Base-by-base conservation (phyloP, 2,113 vertebrate genomes). In the Nestor notabilis region DNA sequence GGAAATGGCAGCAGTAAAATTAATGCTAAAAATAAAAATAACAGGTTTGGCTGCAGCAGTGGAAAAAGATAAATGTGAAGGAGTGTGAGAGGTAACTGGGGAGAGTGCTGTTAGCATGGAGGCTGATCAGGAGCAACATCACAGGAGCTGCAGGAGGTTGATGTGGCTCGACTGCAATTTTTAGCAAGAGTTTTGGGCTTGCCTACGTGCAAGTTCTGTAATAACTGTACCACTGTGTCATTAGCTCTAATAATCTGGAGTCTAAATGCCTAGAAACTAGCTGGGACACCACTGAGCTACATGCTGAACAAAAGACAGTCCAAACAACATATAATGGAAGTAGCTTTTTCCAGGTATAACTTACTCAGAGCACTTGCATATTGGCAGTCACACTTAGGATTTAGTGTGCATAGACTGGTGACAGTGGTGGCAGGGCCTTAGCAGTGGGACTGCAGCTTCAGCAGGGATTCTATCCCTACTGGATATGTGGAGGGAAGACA, bases 321-420 rank as follows among this genome's bases (percentile, higher is more conserved):
- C 43, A 55, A 77, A 50, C 29, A 84, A 33, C 12, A 5, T 7
- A 31, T 3, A 66, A 64, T 11, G 17, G 78, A 84, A 87, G 47
- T 19, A 25, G 1, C 0, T 52, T 87, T 91, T 89, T 87, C 27
- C 29, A 52, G 24, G 64, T 92, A 12, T 61, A 66, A 65, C 25
- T 77, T 89, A 24, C 7, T 63, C 41, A 29, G 68, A 74, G 46
- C 58, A 52, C 28, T 63, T 61, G 60, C 49, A 19, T 52, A 44
- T 69, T 77, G 53, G 35, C 10, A 29, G 44, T 43, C 27, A 56
- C 33, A 5, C 17, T 76, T 53, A 21, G 35, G 89, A 80, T 76
- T 69, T 88, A 28, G 18, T 0, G 1, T 44, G 27, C 17, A 5
- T 3, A 70, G n/a, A 24, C 31, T 3, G 83, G 37, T 0, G 1